phyloP scores from a whole-genome alignment of 2,113 vertebrate genomes.

The Takifugu flavidus region DNA sequence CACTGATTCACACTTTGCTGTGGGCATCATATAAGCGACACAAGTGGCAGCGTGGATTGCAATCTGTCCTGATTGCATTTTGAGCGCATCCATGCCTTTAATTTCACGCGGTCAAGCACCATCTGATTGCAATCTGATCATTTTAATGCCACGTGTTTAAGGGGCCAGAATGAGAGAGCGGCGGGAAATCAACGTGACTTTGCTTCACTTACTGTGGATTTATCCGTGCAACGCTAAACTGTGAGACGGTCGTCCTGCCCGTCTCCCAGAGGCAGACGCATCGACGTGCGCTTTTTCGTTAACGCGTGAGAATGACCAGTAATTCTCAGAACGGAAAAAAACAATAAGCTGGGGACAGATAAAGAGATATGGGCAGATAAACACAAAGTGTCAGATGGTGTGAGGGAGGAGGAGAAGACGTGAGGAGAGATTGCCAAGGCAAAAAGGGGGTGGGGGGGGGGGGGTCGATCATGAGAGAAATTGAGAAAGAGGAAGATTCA shows the following conservation, averaged over 20 bases:
- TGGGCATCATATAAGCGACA: too few species aligned
- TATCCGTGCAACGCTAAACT: conserved; percentile 26
- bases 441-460: conserved; percentile 54
- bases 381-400: conserved; percentile 69
- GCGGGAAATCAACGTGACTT: conserved; percentile 37
- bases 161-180: conserved; percentile 20
- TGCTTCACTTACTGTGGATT: conserved; percentile 17
- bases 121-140: too few species aligned
- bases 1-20: too few species aligned
- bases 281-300: conserved; percentile 8
- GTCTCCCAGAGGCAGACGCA: not conserved
- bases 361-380: conserved; percentile 58
- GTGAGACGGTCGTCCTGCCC: conserved; percentile 15
- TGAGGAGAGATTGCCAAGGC: conserved; percentile 41
- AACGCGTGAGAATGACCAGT: conserved; percentile 25
- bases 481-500: conserved; percentile 51
- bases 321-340: conserved; percentile 31
- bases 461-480: conserved; percentile 64
- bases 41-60: too few species aligned
- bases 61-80: too few species aligned
- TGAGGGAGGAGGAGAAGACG: conserved; percentile 64
- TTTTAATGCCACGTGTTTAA: too few species aligned
- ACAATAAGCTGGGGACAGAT: conserved; percentile 41
- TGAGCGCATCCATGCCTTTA: too few species aligned
- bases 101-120: too few species aligned